Conservation (phyloP, 2,797 vertebrate genomes). For the Lacerta viridis region DNA sequence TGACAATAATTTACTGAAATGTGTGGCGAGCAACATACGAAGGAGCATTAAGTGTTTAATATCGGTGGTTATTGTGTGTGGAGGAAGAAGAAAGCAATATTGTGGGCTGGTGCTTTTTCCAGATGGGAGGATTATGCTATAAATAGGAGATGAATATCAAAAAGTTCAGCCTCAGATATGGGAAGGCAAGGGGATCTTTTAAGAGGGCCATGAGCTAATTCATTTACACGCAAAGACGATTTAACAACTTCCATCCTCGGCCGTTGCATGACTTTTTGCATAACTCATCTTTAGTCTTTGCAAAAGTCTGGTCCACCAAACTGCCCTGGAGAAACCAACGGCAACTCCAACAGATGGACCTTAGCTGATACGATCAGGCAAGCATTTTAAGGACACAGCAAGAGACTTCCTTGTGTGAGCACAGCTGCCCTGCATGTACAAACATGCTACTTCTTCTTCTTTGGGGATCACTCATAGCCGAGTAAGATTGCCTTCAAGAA, state of each 20-base stretch:
- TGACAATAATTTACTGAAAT: conserved; percentile 74
- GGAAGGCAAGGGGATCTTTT: conserved; percentile 24
- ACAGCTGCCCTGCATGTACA: neutral
- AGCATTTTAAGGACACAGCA: neutral
- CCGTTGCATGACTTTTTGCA: conserved; percentile 15
- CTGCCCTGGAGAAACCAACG: neutral
- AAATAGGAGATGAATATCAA: conserved; percentile 42
- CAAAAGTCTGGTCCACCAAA: neutral
- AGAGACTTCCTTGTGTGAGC: neutral
- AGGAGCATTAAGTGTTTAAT: conserved; percentile 51
- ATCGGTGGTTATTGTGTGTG: conserved; percentile 52
- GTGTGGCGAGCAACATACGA: conserved; percentile 49
- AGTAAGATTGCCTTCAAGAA: no score
- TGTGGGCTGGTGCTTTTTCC: conserved; percentile 26
- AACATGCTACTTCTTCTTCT: neutral
- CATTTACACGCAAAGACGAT: conserved; percentile 14
- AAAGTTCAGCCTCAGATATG: conserved; percentile 39
- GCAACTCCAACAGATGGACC: neutral
- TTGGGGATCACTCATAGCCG: no score
- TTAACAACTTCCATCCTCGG: neutral
- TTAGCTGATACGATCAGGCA: neutral
- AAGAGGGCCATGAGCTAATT: conserved; percentile 35
- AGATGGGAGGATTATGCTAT: conserved; percentile 49
- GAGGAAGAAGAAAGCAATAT: conserved; percentile 43
- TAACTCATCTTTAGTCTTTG: neutral